phyloP scores from a whole-genome alignment of 2,888 invertebrate genomes.

The Drosophila flavopinicola region DNA sequence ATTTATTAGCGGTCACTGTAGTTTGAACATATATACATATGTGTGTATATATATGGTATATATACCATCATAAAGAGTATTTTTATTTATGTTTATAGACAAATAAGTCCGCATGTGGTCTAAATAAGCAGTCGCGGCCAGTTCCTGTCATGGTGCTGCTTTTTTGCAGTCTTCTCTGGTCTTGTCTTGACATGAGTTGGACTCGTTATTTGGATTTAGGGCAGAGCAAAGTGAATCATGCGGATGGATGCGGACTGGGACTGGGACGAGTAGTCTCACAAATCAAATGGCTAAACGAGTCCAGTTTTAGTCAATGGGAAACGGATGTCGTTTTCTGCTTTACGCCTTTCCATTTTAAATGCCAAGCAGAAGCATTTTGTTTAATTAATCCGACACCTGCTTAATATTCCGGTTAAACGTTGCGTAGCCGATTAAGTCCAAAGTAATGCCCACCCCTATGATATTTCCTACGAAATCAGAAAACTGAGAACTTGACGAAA shows the following conservation, averaged over 20 bases:
- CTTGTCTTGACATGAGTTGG: conserved; percentile 37
- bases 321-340: conserved; percentile 56
- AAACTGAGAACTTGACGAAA: conserved; percentile 10
- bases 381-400: conserved; percentile 27
- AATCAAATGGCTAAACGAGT: conserved; percentile 51
- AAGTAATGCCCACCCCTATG: conserved; percentile 1
- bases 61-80: too few species aligned
- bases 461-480: conserved; percentile 15
- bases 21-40: conserved; percentile 2
- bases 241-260: conserved; percentile 35
- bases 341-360: conserved; percentile 23
- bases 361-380: conserved; percentile 28
- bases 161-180: conserved; percentile 13
- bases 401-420: conserved; percentile 20
- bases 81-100: conserved; percentile 9
- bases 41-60: background rate
- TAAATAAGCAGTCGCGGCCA: conserved; percentile 36
- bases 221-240: conserved; percentile 58
- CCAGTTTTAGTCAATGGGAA: conserved; percentile 50
- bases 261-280: conserved; percentile 37
- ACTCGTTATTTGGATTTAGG: conserved; percentile 68
- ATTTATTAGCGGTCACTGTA: background rate
- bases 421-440: conserved; percentile 8
- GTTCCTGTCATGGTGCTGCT: conserved; percentile 47
- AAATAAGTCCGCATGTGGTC: conserved; percentile 31